Evolutionary conservation across 2,113 vertebrate species (phyloP).

Genomic region (Pelecanus crispus): DNA sequence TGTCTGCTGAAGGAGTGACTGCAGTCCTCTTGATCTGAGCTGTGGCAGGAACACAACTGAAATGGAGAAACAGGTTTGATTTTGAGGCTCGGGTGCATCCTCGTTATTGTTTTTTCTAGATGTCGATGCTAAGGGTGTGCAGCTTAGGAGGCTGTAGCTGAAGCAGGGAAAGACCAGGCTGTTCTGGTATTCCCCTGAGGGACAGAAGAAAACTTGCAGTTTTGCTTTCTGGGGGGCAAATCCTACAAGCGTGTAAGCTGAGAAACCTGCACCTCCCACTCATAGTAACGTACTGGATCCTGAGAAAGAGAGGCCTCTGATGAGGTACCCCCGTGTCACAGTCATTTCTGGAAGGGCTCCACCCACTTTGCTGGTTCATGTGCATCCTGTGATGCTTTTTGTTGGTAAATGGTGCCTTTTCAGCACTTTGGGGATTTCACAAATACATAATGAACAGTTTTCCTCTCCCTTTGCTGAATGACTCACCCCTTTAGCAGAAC

Average conservation of each 20-base stretch:
- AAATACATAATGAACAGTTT: conserved; percentile 23
- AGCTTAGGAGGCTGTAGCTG: background rate
- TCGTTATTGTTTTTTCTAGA: background rate
- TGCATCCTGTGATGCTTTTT: conserved; percentile 55
- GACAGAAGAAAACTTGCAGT: background rate
- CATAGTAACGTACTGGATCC: background rate
- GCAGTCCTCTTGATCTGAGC: background rate
- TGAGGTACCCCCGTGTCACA: background rate
- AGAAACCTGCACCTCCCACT: conserved; percentile 33
- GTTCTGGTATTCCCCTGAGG: conserved; percentile 51
- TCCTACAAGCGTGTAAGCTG: background rate
- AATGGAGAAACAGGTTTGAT: background rate
- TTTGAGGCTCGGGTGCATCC: background rate
- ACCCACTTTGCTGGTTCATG: background rate
- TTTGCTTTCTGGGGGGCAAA: conserved; percentile 10
- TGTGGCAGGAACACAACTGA: background rate
- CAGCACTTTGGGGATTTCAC: conserved; percentile 57
- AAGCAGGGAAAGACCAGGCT: background rate
- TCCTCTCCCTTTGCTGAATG: conserved; percentile 47
- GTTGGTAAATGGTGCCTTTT: conserved; percentile 54
- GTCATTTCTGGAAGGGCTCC: conserved; percentile 49
- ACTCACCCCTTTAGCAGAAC: conserved; percentile 39
- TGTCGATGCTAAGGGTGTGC: background rate
- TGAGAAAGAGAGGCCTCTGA: conserved; percentile 26
- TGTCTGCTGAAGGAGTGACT: background rate